Conservation (phyloP, 2,888 invertebrate genomes). For the Phengaris alcon region DNA sequence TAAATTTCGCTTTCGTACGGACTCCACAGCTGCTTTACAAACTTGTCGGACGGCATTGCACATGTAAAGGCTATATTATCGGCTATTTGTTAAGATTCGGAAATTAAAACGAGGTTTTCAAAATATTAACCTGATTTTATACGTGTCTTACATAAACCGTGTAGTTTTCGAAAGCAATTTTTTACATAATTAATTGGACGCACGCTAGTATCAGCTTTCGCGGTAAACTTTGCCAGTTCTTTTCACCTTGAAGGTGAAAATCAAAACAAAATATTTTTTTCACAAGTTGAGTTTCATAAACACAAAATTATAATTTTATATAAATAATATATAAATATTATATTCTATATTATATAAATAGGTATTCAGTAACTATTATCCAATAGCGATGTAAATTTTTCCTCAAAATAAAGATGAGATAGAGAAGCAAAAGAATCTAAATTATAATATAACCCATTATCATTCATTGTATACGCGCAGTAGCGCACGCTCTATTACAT, state of each 20-base stretch:
- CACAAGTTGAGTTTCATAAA: too few species aligned
- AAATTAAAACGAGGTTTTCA: conserved; percentile 29
- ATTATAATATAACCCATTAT: background rate
- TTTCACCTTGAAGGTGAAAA: too few species aligned
- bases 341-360: too few species aligned
- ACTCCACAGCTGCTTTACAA: conserved; percentile 26
- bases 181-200: conserved; percentile 20
- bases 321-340: too few species aligned
- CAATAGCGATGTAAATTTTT: too few species aligned
- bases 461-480: background rate
- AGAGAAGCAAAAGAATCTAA: too few species aligned
- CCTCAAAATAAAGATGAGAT: too few species aligned
- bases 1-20: conserved; percentile 28
- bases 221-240: too few species aligned
- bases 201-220: background rate
- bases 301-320: too few species aligned
- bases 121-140: conserved; percentile 27
- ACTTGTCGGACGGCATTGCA: conserved; percentile 27
- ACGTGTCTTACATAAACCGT: background rate
- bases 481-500: background rate
- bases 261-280: too few species aligned
- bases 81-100: conserved; percentile 27
- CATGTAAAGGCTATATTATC: conserved; percentile 9
- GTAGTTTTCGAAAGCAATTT: conserved; percentile 26
- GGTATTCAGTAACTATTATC: too few species aligned